Percentiles rank a stretch among this genome's conserved stretches.
Evolutionary conservation across 1,140 invertebrate species (phyloP).

Genomic region (Leucophenga varia): DNA sequence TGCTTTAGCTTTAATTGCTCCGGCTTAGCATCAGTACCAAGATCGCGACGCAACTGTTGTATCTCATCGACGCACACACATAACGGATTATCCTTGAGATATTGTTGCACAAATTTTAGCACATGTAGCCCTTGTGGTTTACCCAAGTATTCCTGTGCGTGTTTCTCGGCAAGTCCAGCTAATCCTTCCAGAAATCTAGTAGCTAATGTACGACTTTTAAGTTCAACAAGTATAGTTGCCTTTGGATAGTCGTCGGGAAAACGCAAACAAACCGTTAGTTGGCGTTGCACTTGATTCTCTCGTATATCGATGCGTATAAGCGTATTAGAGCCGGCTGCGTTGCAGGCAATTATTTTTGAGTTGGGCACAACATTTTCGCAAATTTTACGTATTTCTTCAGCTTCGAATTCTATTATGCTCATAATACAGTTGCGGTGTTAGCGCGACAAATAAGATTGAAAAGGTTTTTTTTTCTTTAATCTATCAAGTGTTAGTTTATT

Average conservation of each 20-base stretch:
- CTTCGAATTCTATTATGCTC: constrained; percentile 67
- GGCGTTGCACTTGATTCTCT: constrained; percentile 61
- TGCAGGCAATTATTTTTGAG: constrained; percentile 69
- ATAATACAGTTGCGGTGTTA: too few species aligned
- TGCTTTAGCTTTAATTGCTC: constrained; percentile 66
- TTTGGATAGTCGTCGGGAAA: constrained; percentile 68
- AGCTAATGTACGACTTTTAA: constrained; percentile 72
- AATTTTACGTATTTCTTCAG: constrained; percentile 65
- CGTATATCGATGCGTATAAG: constrained; percentile 65
- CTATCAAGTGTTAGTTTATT: too few species aligned
- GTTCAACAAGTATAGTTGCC: constrained; percentile 64
- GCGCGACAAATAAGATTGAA: too few species aligned
- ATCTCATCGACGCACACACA: constrained; percentile 77
- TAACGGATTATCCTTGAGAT: constrained; percentile 72
- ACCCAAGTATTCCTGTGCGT: constrained; percentile 62
- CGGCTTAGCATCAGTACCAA: constrained; percentile 60
- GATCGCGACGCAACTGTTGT: constrained; percentile 61
- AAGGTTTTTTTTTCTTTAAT: too few species aligned
- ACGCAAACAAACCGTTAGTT: constrained; percentile 66
- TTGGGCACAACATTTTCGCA: constrained; percentile 65
- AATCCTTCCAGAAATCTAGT: constrained; percentile 66
- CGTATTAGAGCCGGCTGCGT: constrained; percentile 58
- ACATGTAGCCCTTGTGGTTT: constrained; percentile 62
- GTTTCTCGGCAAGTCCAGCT: constrained; percentile 67
- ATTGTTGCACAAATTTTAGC: constrained; percentile 67